Evolutionary conservation across 1,140 invertebrate species (phyloP), one percentile per base, ranked within the genome.

Genomic region (Drosophila kanapiae): DNA sequence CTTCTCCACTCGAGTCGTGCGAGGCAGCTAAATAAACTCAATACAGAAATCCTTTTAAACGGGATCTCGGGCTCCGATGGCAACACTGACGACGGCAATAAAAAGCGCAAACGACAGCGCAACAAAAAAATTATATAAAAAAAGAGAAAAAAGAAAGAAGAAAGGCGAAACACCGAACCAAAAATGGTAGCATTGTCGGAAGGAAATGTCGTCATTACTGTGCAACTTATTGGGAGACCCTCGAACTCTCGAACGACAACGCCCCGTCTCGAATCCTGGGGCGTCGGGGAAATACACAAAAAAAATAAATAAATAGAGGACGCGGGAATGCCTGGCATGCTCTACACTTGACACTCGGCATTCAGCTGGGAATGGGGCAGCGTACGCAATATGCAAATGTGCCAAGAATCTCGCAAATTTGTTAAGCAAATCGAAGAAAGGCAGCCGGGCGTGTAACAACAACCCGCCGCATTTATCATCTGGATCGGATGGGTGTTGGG

Each of bases 331-430:
- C 56, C 42, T 35, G 40, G 63, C 51, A 60, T 75, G 51, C 71
- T 69, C 37, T 35, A 79, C 84, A 87, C 75, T 83, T 87, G 84
- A 87, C 84, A 87, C 68, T 47, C 42, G 45, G 35, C 31, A 49
- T 29, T n/a, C 23, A 29, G 48, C 27, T 1, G 10, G 16, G 6
- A 10, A 10, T 7, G 18, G 0, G 38, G 38, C 77, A n/a, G n/a
- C 75, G 78, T 75, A 82, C 83, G 84, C 72, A 84, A 88, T 88
- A 88, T 88, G 84, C 84, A 88, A 88, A 88, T 88, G 84, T 88
- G 84, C 63, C 83, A 84, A 88, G 84, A 88, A 88, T 88, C 84
- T 88, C 77, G 74, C 80, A 88, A 88, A 88, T 88, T 88, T 88
- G 84, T 88, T 88, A 88, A 88, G 84, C 84, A 88, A 88, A 88